Percentiles rank a stretch among this genome's conserved stretches.
Evolutionary conservation across 2,797 vertebrate genomes (phyloP).

Genomic region (Semotilus atromaculatus): DNA sequence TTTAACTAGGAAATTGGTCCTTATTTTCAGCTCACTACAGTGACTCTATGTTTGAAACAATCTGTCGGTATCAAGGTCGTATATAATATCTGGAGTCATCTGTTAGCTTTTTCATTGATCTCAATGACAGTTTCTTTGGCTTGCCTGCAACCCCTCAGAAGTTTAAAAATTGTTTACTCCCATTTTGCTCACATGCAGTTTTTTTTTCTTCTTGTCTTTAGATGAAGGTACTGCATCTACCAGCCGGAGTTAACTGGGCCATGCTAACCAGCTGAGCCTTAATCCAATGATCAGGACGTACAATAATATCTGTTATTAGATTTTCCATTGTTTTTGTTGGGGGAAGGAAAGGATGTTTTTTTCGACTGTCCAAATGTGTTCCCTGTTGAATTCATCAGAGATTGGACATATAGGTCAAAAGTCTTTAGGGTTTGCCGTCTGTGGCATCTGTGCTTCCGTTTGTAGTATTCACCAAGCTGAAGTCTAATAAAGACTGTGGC

Average conservation of each 20-base stretch:
- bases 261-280: not conserved
- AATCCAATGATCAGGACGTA: not conserved
- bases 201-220: too few relatives aligned
- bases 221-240: not conserved
- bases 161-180: too few relatives aligned
- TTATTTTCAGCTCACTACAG: slow-evolving; percentile 46
- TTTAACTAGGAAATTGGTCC: slow-evolving; percentile 21
- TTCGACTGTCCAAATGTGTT: slow-evolving; percentile 20
- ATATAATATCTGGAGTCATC: not conserved
- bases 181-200: too few relatives aligned
- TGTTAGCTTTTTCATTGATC: not conserved
- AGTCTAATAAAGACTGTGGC: slow-evolving; percentile 2
- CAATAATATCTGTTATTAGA: slow-evolving; percentile 20
- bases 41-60: slow-evolving; percentile 29
- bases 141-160: too few relatives aligned
- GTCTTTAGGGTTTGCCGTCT: not conserved
- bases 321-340: slow-evolving; percentile 6
- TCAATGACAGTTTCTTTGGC: not conserved
- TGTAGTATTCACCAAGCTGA: not conserved
- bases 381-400: slow-evolving; percentile 27
- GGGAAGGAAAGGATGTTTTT: not conserved
- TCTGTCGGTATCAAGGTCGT: not conserved
- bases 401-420: slow-evolving; percentile 43
- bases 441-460: slow-evolving; percentile 15
- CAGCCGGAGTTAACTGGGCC: not conserved